Conservation (phyloP, 2,113 vertebrate genomes). For the Xiphias gladius region DNA sequence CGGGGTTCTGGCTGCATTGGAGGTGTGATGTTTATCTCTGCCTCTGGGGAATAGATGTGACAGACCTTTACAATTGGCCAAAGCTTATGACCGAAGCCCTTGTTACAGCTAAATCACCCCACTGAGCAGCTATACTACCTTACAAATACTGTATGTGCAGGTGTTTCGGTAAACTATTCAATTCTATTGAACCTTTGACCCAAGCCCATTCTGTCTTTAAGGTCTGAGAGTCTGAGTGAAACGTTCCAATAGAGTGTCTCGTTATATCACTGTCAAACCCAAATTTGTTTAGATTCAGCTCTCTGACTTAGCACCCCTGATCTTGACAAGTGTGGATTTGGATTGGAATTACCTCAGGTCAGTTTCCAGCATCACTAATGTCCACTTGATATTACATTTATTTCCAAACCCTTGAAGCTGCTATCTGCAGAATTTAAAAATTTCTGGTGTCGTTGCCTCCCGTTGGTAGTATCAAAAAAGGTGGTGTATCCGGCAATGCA, state of each 20-base stretch:
- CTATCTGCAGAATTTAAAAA: neutral
- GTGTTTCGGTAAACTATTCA: neutral
- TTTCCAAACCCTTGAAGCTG: slow-evolving; percentile 4
- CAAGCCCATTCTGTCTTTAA: neutral
- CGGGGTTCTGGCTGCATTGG: slow-evolving; percentile 42
- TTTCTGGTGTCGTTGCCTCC: neutral
- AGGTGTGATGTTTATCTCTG: slow-evolving; percentile 77
- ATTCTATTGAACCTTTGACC: slow-evolving; percentile 8
- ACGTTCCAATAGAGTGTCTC: neutral
- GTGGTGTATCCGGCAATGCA: neutral
- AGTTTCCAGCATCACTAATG: neutral
- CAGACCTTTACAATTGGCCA: slow-evolving; percentile 44
- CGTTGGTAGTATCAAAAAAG: neutral
- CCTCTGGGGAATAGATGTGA: slow-evolving; percentile 52
- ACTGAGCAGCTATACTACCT: neutral
- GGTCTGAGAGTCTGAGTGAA: slow-evolving; percentile 3
- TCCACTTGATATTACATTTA: neutral
- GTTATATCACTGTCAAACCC: slow-evolving; percentile 5
- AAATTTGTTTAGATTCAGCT: neutral
- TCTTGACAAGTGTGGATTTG: neutral
- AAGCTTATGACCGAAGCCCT: slow-evolving; percentile 24
- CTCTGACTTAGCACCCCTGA: neutral
- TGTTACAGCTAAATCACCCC: slow-evolving; percentile 26
- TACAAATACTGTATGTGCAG: neutral
- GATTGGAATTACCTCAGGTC: neutral